Base-by-base conservation (phyloP, 2,888 invertebrate genomes). In the Luperina testacea region DNA sequence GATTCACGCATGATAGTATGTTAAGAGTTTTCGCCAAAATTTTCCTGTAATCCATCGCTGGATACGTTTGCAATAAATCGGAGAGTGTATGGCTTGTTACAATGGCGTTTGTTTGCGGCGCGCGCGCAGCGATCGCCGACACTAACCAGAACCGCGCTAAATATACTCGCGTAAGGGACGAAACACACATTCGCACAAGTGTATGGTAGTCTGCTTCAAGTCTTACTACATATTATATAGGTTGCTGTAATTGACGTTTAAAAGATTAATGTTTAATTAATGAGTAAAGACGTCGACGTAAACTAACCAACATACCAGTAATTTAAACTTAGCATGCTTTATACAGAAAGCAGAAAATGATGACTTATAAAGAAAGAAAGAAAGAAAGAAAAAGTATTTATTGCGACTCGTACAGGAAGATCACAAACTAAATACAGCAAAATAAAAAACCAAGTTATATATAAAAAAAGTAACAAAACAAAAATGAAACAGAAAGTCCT, bases 101-200 rank as follows among this genome's bases (percentile, higher is more conserved):
- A 85, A 85, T 84, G 81, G 82, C 87, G 87, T 80, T 85, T 85
- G 85, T 87, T 87, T 51, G 67, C 24, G 38, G 78, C 72, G 83
- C 72, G 64, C 68, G 82, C 75, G 75, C 71, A 53, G 13, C 64
- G 9, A 61, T 64, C 77, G 64, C 77, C 72, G 83, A 87, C 88
- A 88, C 69, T 77, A 87, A 88, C 64, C 88, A 87, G 86, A 87
- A 63, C 65, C 67, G 64, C 32, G 83, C 88, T 88, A 87, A 83
- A 88, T 88, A 87, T 87, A 87, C 87, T 61, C 64, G 57, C 48
- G 57, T 61, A 82, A 75, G 77, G 88, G 85, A 87, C 74, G 71
- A 57, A 61, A 17, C 65, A 69, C 61, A 81, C 59, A 27, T 59
- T 48, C 27, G 63, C 32, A 27, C 38, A 45, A 61, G 51, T 71